These are phyloP conservation scores for Morphnarchus princeps DNA, from an alignment of 2,113 vertebrate genomes.

Conservation along the genomic window DNA sequence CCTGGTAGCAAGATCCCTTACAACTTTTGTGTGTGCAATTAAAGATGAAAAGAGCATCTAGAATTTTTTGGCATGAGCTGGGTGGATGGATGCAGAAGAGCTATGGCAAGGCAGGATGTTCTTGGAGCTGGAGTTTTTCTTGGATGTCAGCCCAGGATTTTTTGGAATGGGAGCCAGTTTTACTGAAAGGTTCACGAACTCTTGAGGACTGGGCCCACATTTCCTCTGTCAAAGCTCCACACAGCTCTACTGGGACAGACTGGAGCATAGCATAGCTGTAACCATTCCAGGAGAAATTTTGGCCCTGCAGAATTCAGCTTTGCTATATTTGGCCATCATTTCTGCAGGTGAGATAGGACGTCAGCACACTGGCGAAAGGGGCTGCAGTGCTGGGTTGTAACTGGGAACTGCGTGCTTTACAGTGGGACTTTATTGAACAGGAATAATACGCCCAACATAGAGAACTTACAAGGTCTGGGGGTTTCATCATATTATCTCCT, in stretches of 20 bases:
- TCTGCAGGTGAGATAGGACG: neutral
- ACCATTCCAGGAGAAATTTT: neutral
- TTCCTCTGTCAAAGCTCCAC: conserved; percentile 12
- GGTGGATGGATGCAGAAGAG: neutral
- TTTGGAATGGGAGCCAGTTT: neutral
- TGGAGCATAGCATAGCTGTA: neutral
- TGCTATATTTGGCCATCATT: neutral
- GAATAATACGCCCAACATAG: neutral
- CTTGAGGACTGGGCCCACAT: neutral
- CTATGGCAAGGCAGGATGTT: conserved; percentile 44
- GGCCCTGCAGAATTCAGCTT: neutral
- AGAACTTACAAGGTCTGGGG: neutral
- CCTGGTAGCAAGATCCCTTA: neutral
- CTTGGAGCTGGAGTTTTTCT: conserved; percentile 49
- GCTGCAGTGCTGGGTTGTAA: neutral
- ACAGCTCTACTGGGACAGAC: neutral
- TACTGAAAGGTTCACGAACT: conserved; percentile 46
- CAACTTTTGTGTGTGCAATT: neutral
- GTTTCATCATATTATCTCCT: neutral
- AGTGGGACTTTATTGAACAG: neutral
- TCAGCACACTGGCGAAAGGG: neutral
- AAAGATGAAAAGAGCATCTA: neutral
- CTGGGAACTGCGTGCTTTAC: neutral
- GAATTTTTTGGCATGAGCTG: neutral
- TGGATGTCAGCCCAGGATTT: conserved; percentile 34